phyloP scores from a whole-genome alignment of 2,797 vertebrate genomes.

The Botia kubotai region DNA sequence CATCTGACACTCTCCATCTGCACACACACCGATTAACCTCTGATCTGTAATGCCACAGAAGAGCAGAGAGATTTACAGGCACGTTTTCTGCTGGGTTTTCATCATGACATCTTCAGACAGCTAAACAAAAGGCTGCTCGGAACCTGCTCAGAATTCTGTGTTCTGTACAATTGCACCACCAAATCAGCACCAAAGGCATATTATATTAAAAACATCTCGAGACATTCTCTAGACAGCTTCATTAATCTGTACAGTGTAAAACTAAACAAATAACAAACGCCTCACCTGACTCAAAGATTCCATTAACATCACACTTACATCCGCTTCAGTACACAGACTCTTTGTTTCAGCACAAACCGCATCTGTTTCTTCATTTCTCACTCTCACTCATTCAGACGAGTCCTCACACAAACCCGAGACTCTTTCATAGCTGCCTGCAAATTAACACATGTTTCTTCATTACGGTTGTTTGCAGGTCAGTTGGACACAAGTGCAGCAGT shows the following conservation, averaged over 20 bases:
- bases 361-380: constrained; percentile 2
- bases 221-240: no score
- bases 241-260: no score
- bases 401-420: constrained; percentile 13
- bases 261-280: neutral
- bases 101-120: neutral
- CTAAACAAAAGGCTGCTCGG: no score
- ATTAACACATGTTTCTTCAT: constrained; percentile 28
- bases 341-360: neutral
- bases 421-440: constrained; percentile 17
- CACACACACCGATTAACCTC: neutral
- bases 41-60: neutral
- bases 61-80: neutral
- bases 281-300: neutral
- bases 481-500: constrained; percentile 24
- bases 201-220: no score
- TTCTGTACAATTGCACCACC: no score
- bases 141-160: no score
- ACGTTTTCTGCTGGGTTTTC: neutral
- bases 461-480: constrained; percentile 27
- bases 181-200: no score
- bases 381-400: neutral
- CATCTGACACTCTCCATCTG: constrained; percentile 29
- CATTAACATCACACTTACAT: neutral
- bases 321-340: neutral